Percentiles rank a stretch among this genome's conserved stretches.
These are phyloP conservation scores for Batillaria attramentaria DNA, from an alignment of 1,140 invertebrate species.

Conservation along the genomic window DNA sequence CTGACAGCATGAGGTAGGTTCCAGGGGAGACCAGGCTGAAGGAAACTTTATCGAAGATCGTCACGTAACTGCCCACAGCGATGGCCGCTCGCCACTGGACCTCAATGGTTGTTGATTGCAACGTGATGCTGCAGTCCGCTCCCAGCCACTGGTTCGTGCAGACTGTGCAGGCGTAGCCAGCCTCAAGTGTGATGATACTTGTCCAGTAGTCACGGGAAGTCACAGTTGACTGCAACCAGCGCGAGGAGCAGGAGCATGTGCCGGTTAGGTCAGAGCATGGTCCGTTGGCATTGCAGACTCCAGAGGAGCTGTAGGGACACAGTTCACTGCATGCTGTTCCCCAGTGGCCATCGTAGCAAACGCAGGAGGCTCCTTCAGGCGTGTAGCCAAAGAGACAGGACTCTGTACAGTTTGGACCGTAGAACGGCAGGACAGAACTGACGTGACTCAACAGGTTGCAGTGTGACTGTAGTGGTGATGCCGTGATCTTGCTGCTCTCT, in stretches of 20 bases:
- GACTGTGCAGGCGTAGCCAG: conserved; percentile 36
- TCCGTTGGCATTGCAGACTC: conserved; percentile 45
- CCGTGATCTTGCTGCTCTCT: conserved; percentile 22
- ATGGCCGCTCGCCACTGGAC: conserved; percentile 22
- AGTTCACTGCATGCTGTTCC: conserved; percentile 36
- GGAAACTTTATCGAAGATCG: conserved; percentile 43
- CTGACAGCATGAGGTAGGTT: conserved; percentile 37
- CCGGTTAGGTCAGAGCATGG: conserved; percentile 34
- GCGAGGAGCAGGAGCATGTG: conserved; percentile 38
- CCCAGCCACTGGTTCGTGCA: conserved; percentile 50
- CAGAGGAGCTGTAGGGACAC: conserved; percentile 38
- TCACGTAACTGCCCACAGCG: conserved; percentile 41
- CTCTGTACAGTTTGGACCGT: conserved; percentile 24
- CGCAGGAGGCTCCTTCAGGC: conserved; percentile 26
- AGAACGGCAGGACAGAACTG: conserved; percentile 28
- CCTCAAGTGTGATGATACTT: neutral
- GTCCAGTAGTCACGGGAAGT: conserved; percentile 34
- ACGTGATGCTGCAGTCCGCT: conserved; percentile 44
- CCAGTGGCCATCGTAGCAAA: conserved; percentile 44
- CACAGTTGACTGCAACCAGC: conserved; percentile 37
- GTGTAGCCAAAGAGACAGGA: conserved; percentile 44
- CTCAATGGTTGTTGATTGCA: conserved; percentile 19
- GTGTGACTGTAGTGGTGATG: conserved; percentile 5
- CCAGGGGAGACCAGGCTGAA: conserved; percentile 41
- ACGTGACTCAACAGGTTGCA: neutral